Evolutionary conservation across 2,888 invertebrate species (phyloP), one percentile per base, ranked within the genome.

Genomic region (Masnerella sp.): DNA sequence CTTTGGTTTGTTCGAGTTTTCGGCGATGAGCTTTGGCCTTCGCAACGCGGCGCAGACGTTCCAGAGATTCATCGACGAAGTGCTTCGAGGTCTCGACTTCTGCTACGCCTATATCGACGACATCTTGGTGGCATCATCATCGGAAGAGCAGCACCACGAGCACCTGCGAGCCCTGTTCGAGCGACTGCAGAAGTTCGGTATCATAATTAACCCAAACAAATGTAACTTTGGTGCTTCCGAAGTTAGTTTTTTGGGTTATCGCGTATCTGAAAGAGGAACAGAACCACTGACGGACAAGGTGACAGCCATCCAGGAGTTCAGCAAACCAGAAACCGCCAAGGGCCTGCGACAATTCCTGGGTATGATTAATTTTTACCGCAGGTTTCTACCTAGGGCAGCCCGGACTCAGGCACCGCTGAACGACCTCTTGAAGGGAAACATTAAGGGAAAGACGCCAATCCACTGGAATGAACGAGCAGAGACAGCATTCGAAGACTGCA

Each of bases 151-250:
- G n/a, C n/a, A n/a, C n/a, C n/a, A n/a, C n/a, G n/a, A n/a, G n/a
- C n/a, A n/a, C n/a, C n/a, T n/a, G n/a, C n/a, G n/a, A n/a, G n/a
- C n/a, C n/a, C n/a, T n/a, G n/a, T n/a, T n/a, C n/a, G n/a, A n/a
- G n/a, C 40, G 64, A 1, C 12, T 64, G 11, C 1, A 18, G 12
- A 1, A 34, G 8, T 64, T 17, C 18, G 43, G 52, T 2, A 5
- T 64, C 5, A 3, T n/a, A n/a, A 82, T 45, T 77, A 81, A 52
- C 30, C 30, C 30, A 30, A 30, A 4, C 5, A 30, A 30, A 9
- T 30, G 30, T 9, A 9, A n/a, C n/a, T 30, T 47, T n/a, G 30
- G 47, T 1, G 1, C 3, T 9, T 8, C 28, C 7, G 30, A 1
- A 14, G 47, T 47, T 9, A 14, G 30, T 15, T 47, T 28, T 15